Percentiles rank a stretch among this genome's conserved stretches.
Evolutionary conservation across 1,140 invertebrate genomes (phyloP).

Genomic region (Neomicropteryx cornuta): DNA sequence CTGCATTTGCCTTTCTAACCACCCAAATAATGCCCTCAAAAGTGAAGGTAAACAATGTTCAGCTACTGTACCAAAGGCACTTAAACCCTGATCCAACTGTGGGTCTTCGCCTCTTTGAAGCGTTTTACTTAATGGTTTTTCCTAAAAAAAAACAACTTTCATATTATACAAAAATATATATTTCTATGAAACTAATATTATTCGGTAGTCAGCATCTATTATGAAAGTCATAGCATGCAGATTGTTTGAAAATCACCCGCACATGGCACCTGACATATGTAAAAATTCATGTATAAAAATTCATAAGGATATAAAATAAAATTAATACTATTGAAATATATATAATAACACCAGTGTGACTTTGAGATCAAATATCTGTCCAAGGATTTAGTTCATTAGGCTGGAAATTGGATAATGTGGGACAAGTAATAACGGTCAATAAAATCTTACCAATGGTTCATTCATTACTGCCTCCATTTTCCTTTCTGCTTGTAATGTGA

Average conservation of each 20-base stretch:
- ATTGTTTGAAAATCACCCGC: too few relatives aligned
- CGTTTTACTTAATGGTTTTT: slow-evolving; percentile 85
- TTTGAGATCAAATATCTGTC: too few relatives aligned
- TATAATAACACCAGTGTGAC: too few relatives aligned
- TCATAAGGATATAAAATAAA: too few relatives aligned
- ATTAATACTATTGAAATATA: too few relatives aligned
- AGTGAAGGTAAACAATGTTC: slow-evolving; percentile 97
- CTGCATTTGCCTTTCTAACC: slow-evolving; percentile 87
- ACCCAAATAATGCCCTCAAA: slow-evolving; percentile 84
- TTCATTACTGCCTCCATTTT: slow-evolving; percentile 93
- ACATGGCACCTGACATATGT: too few relatives aligned
- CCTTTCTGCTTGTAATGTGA: slow-evolving; percentile 82
- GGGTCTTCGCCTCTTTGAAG: slow-evolving; percentile 90
- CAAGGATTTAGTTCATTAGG: too few relatives aligned
- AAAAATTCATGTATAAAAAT: too few relatives aligned
- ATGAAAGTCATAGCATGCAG: too few relatives aligned
- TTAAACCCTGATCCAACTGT: slow-evolving; percentile 91
- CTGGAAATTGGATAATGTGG: too few relatives aligned
- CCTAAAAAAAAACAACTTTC: slow-evolving; percentile 42
- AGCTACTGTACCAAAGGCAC: slow-evolving; percentile 83
- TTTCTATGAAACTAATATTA: slow-evolving; percentile 2
- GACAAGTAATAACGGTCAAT: too few relatives aligned
- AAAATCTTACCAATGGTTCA: slow-evolving; percentile 72
- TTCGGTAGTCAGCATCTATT: too few relatives aligned
- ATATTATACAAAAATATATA: slow-evolving; percentile 2